Evolutionary conservation across 2,888 invertebrate species (phyloP), one percentile per base, ranked within the genome.

Genomic region (Sesia apiformis): DNA sequence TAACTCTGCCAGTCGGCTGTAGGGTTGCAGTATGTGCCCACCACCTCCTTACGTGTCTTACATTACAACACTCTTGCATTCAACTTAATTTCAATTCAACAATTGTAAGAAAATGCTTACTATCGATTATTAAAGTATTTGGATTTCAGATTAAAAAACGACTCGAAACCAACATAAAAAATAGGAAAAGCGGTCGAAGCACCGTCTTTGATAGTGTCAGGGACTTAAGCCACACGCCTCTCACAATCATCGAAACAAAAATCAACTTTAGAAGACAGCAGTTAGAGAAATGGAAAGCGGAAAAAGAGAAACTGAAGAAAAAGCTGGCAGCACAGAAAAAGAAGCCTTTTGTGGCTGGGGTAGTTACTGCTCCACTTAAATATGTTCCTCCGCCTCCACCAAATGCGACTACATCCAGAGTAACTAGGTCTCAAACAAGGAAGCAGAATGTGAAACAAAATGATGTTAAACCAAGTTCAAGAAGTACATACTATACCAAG

Each of bases 281-380:
- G 57, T 61, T 89, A 2, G 77, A 81, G 55, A 84, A 81, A 71
- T 89, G 87, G 87, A 88, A 86, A 59, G 71, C 74, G 52, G 84
- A 86, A 40, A 89, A 81, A 55, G 79, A 79, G n/a, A 80, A 78
- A 55, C 73, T 75, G 54, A 86, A 81, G 57, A 79, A 76, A 40
- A 76, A 78, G 53, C 70, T 63, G 0, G 76, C 76, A 0, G 56
- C 68, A 3, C 65, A 74, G 3, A 88, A 84, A 56, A 83, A 81
- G 63, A 87, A 84, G 58, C 88, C 89, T 0, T 89, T 89, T 65
- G 7, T 86, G 3, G 61, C 73, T 0, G 84, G 86, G 8, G 71
- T 81, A 1, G 59, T 76, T 0, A 79, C 74, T 56, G 66, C 63
- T n/a, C 61, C 82, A 3, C 51, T 75, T 0, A 78, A 70, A 23